Evolutionary conservation across 2,888 invertebrate genomes (phyloP), one percentile per base, ranked within the genome.

Genomic region (Volucella inanis): DNA sequence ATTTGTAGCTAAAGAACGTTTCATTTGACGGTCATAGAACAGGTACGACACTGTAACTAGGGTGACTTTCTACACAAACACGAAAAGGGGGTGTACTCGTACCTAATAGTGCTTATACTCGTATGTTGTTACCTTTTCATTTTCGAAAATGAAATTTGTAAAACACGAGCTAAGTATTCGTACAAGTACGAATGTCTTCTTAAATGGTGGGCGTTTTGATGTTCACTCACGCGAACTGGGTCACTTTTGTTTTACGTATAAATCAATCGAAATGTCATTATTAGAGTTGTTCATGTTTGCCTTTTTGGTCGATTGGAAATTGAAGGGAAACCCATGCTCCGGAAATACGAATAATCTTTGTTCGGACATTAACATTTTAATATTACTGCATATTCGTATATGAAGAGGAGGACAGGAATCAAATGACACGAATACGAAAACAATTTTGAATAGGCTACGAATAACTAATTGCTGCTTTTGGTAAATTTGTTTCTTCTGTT

Each of bases 261-360:
- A 84, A 84, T 84, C 75, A 79, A 75, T 84, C 67, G 79, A 79
- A 79, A 84, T 84, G 70, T 75, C 79, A 84, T 71, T 83, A 74
- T 82, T 68, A 31, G 15, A 78, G 45, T 50, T 39, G 62, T 18
- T 39, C 38, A 41, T 61, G 15, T 70, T 59, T 62, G n/a, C 11
- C 22, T 47, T 9, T 72, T 54, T 62, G 74, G 54, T 75, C 57
- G 57, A 62, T 59, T 71, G 49, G 64, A 49, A 47, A 47, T 57
- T 52, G 52, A 39, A 47, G 57, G 47, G 43, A 70, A 64, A 64
- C 52, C 47, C 39, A 75, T 15, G 22, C 45, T 15, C 70, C 79
- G 82, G 77, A 75, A 64, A 55, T 45, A 45, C 12, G 8, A 45
- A 45, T 39, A 54, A 47, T 39, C 55, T 47, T 22, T 22, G 22